phyloP scores from a whole-genome alignment of 2,797 vertebrate genomes.

The Danio choprae region DNA sequence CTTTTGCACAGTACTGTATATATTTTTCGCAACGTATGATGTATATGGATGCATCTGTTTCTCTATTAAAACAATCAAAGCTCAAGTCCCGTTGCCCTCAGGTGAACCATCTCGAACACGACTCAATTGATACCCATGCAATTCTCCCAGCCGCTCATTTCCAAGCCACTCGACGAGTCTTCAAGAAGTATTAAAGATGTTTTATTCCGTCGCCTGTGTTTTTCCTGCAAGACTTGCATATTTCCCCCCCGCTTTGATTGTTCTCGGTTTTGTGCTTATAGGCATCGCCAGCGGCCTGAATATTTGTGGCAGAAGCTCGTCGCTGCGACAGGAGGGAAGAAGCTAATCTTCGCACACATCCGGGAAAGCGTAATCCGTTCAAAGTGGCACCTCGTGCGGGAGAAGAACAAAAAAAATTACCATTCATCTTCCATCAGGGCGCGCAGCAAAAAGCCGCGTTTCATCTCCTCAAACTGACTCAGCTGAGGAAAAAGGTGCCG shows the following conservation, averaged over 20 bases:
- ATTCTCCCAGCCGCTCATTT: slow-evolving; percentile 73
- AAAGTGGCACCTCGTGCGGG: slow-evolving; percentile 59
- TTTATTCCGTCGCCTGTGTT: slow-evolving; percentile 35
- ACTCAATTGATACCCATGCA: slow-evolving; percentile 73
- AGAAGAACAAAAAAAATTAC: slow-evolving; percentile 59
- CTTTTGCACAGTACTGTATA: no score
- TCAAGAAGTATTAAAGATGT: slow-evolving; percentile 66
- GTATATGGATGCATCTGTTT: slow-evolving; percentile 59
- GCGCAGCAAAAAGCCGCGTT: slow-evolving; percentile 29
- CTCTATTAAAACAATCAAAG: slow-evolving; percentile 70
- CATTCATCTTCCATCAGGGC: slow-evolving; percentile 58
- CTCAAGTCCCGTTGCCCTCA: slow-evolving; percentile 67
- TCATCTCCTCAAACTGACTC: slow-evolving; percentile 37
- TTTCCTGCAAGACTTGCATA: slow-evolving; percentile 39
- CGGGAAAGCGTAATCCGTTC: slow-evolving; percentile 51
- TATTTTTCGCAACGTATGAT: no score
- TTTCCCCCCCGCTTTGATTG: slow-evolving; percentile 56
- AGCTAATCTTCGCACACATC: slow-evolving; percentile 64
- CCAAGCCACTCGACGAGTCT: slow-evolving; percentile 69
- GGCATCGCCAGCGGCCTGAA: slow-evolving; percentile 59
- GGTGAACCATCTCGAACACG: slow-evolving; percentile 73
- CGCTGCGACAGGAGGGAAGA: slow-evolving; percentile 52
- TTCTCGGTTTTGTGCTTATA: slow-evolving; percentile 56
- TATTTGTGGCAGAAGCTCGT: slow-evolving; percentile 60
- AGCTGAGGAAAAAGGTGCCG: slow-evolving; percentile 29